phyloP scores from a whole-genome alignment of 92 coral and sea anemone genomes.

The Nematostella vectensis region DNA sequence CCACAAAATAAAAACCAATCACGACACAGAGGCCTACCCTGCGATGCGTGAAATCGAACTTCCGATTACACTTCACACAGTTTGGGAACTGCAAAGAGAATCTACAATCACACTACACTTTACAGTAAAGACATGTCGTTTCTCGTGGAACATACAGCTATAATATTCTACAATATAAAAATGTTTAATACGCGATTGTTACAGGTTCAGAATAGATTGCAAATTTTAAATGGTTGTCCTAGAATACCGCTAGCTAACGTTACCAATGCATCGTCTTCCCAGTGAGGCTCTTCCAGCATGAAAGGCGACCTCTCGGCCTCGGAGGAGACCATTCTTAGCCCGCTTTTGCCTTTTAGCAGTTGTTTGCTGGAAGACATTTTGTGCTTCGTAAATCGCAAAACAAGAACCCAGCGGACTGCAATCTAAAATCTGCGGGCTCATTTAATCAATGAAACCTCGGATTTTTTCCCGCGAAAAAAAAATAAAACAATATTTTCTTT shows the following conservation, averaged over 20 bases:
- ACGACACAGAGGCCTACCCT: too few relatives aligned
- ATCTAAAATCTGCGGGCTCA: constrained; percentile 1
- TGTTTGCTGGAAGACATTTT: constrained; percentile 95
- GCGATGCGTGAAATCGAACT: constrained; percentile 94
- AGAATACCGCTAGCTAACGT: background rate
- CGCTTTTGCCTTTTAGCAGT: constrained; percentile 85
- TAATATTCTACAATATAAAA: too few relatives aligned
- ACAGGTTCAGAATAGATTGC: too few relatives aligned
- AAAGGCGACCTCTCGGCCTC: constrained; percentile 88
- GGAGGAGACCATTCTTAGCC: constrained; percentile 86
- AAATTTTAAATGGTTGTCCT: too few relatives aligned
- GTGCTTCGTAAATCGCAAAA: background rate
- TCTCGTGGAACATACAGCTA: too few relatives aligned
- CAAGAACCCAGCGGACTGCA: background rate
- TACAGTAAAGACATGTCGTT: too few relatives aligned
- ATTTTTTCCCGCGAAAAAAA: too few relatives aligned
- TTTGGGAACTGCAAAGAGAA: constrained; percentile 68
- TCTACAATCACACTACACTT: too few relatives aligned
- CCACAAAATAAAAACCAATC: too few relatives aligned
- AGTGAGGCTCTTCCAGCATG: constrained; percentile 86
- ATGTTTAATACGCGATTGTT: background rate
- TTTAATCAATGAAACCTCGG: background rate
- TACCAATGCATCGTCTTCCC: constrained; percentile 92
- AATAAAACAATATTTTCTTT: background rate
- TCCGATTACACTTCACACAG: constrained; percentile 85